Conservation (phyloP, 2,797 vertebrate species). For the Argya squamiceps region DNA sequence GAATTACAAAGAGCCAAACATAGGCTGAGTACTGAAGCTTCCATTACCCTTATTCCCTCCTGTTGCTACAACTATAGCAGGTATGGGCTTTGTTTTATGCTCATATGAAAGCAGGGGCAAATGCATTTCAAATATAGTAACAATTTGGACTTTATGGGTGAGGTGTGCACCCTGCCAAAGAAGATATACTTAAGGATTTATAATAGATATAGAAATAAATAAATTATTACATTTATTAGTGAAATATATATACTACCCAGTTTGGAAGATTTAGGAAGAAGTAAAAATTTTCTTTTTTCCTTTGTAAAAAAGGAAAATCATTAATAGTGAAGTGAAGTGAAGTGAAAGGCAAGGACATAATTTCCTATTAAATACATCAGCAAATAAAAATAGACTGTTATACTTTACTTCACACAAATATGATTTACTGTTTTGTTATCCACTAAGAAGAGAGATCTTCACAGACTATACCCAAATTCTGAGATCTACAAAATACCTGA, state of each 20-base stretch:
- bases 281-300: fast-evolving
- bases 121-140: neutral
- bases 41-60: neutral
- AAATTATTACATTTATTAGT: neutral
- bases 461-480: neutral
- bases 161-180: neutral
- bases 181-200: neutral
- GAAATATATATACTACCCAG: neutral
- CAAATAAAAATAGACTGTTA: neutral
- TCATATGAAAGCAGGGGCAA: neutral
- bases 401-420: neutral
- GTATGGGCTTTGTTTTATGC: neutral
- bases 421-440: neutral
- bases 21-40: neutral
- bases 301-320: neutral
- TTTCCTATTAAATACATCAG: neutral
- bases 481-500: neutral
- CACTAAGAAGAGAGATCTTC: neutral
- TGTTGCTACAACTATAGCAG: neutral
- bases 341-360: neutral
- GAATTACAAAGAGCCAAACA: neutral
- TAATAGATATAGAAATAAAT: neutral
- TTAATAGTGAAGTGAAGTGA: neutral
- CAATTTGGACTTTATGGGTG: neutral
- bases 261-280: neutral